Percentiles rank a stretch among this genome's conserved stretches.
phyloP scores from a whole-genome alignment of 2,888 invertebrate genomes.

The Marronus borbonicus region DNA sequence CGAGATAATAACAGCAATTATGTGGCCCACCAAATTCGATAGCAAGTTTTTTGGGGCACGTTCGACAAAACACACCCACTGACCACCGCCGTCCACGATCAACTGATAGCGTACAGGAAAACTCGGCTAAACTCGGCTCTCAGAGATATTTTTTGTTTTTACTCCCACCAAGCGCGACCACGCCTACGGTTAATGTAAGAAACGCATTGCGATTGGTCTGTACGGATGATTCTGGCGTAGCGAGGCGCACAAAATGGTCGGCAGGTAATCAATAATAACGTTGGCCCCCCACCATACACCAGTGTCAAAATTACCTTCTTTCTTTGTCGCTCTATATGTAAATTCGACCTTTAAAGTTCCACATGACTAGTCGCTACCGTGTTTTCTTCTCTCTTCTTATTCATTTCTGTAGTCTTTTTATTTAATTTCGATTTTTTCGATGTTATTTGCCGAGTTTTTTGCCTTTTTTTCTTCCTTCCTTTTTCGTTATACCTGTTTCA shows the following conservation, averaged over 20 bases:
- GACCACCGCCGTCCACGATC: constrained; percentile 53
- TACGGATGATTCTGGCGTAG: constrained; percentile 61
- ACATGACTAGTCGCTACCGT: constrained; percentile 55
- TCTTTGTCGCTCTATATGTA: constrained; percentile 63
- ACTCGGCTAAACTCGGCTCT: constrained; percentile 58
- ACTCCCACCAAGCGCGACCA: constrained; percentile 56
- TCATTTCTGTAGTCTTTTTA: constrained; percentile 45
- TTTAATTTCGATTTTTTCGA: constrained; percentile 47
- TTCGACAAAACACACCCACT: constrained; percentile 53
- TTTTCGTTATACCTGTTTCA: constrained; percentile 30
- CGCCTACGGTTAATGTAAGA: constrained; percentile 56
- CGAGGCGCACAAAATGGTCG: constrained; percentile 69
- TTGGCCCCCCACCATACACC: constrained; percentile 58
- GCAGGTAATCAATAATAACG: constrained; percentile 67
- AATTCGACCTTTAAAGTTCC: constrained; percentile 63
- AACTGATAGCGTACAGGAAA: constrained; percentile 57
- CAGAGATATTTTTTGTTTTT: constrained; percentile 57
- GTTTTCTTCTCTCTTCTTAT: constrained; percentile 46
- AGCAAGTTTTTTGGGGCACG: constrained; percentile 49
- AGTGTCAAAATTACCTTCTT: constrained; percentile 63
- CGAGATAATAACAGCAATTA: constrained; percentile 28
- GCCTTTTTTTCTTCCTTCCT: constrained; percentile 17
- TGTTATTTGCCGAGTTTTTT: constrained; percentile 43
- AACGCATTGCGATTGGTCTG: constrained; percentile 62
- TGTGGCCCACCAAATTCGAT: constrained; percentile 40